Base-by-base conservation (phyloP, 92 coral and sea anemone genomes). In the Zoanthus sociatus region DNA sequence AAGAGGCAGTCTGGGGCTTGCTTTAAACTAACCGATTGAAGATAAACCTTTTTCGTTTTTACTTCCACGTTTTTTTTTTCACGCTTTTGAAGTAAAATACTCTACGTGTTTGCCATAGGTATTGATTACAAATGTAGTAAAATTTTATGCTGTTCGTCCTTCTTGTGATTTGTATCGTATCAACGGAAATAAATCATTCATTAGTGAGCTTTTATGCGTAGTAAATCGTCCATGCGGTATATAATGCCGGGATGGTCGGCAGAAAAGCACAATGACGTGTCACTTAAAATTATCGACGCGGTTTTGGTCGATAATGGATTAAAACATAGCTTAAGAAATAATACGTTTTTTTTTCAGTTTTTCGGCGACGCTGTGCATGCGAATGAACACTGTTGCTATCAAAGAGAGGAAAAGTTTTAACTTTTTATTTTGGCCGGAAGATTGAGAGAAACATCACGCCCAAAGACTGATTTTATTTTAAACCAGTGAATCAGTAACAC, bases 191-290 rank as follows among this genome's bases (percentile, higher is more conserved):
- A 45, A 66, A 66, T 44, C 74, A 44, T 64, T 78, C 54, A 78
- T 45, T 60, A 45, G 42, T 13, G 7, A 33, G 17, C 10, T 79
- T 79, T 67, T 55, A 6, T 32, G 20, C 18, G 7, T 13, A 42
- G n/a, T 45, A 33, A 67, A 53, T 20, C 20, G 61, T 66, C 58
- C 85, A 47, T 64, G 74, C 70, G 85, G 60, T 6, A 18, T 46
- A 13, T 21, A 26, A 67, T 47, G 20, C 13, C 17, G 50, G 42
- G 20, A 63, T 46, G 14, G 42, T 37, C 42, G 50, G 66, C 12
- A 66, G 74, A 77, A 81, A 81, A 60, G 85, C 6, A 81, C 85
- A 81, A 81, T 81, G 7, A 54, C 14, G 61, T 81, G 85, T 46
- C 75, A 47, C 16, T 66, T 81, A 11, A 12, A 64, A 81, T 60